Percentiles rank a stretch among this genome's conserved stretches.
phyloP scores from a whole-genome alignment of 1,140 invertebrate genomes.

The Diorhabda elongata region DNA sequence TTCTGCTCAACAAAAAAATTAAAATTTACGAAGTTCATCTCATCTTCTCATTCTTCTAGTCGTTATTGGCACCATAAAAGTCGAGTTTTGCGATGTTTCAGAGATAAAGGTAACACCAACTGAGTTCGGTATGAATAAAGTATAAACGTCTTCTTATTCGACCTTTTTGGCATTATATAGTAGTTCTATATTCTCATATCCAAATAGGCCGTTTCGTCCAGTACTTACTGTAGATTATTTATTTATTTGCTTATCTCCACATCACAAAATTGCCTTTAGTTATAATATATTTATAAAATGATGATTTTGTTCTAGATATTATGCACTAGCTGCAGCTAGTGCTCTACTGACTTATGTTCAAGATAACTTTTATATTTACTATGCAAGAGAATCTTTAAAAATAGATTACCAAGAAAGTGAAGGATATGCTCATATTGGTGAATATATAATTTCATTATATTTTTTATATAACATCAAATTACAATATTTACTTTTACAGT shows the following conservation, averaged over 20 bases:
- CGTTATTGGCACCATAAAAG: no score
- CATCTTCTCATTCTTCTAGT: no score
- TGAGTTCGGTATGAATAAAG: no score
- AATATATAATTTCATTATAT: constrained; percentile 8
- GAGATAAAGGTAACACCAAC: no score
- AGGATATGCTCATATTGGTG: constrained; percentile 82
- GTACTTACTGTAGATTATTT: no score
- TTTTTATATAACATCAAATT: no score
- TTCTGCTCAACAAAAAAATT: no score
- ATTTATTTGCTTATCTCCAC: no score
- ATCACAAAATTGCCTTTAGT: background rate
- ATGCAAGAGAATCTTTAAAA: constrained; percentile 72
- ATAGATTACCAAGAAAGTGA: constrained; percentile 78
- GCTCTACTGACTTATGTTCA: constrained; percentile 83
- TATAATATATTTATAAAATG: background rate
- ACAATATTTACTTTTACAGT: no score
- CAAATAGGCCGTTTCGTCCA: background rate
- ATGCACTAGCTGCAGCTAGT: constrained; percentile 72
- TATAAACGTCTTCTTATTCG: no score
- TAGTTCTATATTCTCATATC: background rate
- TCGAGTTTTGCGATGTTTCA: no score
- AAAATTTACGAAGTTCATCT: no score
- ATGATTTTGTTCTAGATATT: constrained; percentile 54
- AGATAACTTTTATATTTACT: constrained; percentile 70
- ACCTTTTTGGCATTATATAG: background rate